Base-by-base conservation (phyloP, 2,797 vertebrate species). In the Poeciliopsis paucimaculata region DNA sequence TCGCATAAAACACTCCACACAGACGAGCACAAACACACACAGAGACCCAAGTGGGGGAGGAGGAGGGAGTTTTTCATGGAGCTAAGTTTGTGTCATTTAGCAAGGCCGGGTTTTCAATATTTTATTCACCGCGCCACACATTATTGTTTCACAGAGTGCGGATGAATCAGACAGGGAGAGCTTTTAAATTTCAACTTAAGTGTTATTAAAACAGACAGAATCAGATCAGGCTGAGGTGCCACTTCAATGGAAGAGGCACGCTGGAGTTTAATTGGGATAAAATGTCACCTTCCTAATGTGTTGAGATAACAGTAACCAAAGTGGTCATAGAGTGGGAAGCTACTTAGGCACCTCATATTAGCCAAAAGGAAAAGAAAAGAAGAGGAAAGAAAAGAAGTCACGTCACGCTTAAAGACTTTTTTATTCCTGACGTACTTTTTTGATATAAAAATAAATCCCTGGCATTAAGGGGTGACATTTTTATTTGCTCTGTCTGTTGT, bases 111-210 rank as follows among this genome's bases (percentile, higher is more conserved):
- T 79, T 84, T 91, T 93, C 77, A 86, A 94, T 95, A 90, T 94
- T 94, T 95, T 86, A 95, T 94, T 89, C 79, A 88, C 89, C 76
- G 84, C 43, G 36, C 81, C 81, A 87, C 89, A 86, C 89, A 90
- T 93, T 89, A 91, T 83, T 78, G 76, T 91, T 87, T 89, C 72
- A 76, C 85, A 75, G 75, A 55, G 75, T 79, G 86, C 77, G 86
- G 82, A 90, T 92, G 88, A 91, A 93, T 88, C 84, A 90, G 93
- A 91, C 88, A 83, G 84, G 91, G 80, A 86, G 92, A 91, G 90
- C 92, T 91, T 94, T 94, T 93, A 90, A 87, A 92, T 91, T 92
- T 92, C 89, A 90, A 84, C 88, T 92, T 87, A 86, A 83, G 91
- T 93, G 86, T 89, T 82, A 85, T 93, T 90, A 89, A 83, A 88